Evolutionary conservation across 2,113 vertebrate genomes (phyloP), one percentile per base, ranked within the genome.

Genomic region (Dascyllus trimaculatus): DNA sequence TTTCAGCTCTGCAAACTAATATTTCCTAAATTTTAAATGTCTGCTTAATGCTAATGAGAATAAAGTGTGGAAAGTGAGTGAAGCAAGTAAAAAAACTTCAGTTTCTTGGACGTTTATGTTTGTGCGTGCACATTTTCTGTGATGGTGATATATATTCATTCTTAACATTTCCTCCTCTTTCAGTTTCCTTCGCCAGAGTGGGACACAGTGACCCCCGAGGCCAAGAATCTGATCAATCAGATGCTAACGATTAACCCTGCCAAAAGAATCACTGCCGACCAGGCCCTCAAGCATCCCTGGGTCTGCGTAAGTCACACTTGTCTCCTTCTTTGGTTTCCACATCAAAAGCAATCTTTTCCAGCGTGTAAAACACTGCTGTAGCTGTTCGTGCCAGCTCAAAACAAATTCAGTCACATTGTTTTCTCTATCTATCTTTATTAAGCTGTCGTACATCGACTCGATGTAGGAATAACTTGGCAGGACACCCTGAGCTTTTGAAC

Each of bases 231-330:
- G 91, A 99, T 99, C 92, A 99, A 99, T 92, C 98, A 99, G 92
- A 99, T 99, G 98, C 86, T 99, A 92, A 99, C 98, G 1, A 99
- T 99, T 93, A 99, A 99, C 91, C 98, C 98, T 8, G 97, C 98
- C 75, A 99, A 99, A 87, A 96, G 98, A 60, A 99, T 99, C 93
- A 99, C 98, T 4, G 96, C 98, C 62, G 97, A 99, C 91, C 98
- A 99, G 93, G 98, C 98, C 80, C 93, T 99, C 80, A 99, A 99
- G 87, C 98, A 99, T 75, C 98, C 98, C 24, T 99, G 98, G 98
- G 96, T 99, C 95, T 99, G 98, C 32, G 98, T 99, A 95, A 98
- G 98, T 99, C 21, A 7, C 70, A n/a, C 40, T 51, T 2, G 0
- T 49, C 22, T 21, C 61, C 9, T 11, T 18, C 22, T 22, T 38